Evolutionary conservation across 1,140 invertebrate species (phyloP), one percentile per base, ranked within the genome.

Genomic region (Daktulosphaira vitifoliae): DNA sequence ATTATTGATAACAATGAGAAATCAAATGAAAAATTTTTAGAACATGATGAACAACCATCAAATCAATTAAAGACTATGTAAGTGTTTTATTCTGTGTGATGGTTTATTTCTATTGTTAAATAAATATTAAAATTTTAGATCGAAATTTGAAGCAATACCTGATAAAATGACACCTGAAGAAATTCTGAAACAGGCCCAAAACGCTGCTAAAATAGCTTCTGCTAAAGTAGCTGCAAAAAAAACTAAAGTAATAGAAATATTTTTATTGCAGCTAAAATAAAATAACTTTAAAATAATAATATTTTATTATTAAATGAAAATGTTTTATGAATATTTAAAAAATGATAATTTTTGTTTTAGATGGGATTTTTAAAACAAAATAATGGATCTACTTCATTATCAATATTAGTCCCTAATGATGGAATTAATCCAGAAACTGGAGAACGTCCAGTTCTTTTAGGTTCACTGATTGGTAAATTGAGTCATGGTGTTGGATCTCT

Each of bases 361-460:
- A 84, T 92, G 82, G 89, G 88, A 38, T 93, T 90, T 70, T 74
- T 93, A 25, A 76, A 89, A 15, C 85, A 89, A 70, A 82, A 84
- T 67, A 89, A 94, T 76, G 91, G 90, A 5, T 88, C 82, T 0
- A 96, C 93, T 0, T 88, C 90, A 50, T 74, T 97, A n/a, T 86
- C 89, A 69, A 84, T 98, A 56, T 79, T 96, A 13, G 86, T 90
- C 16, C 85, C 88, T 42, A 87, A 87, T 53, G 84, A 88, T 71
- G 84, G 84, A 9, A 81, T 84, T 2, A 80, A 81, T 53, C 79
- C 82, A 1, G 79, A 82, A 20, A 85, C 81, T 0, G 83, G 86
- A 70, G 88, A 91, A 71, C 81, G 84, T 67, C 85, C 92, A 0
- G 82, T 96, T 0, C 88, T 85, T 2, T 78, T 97, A 8, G 94